Conservation (phyloP, 2,113 vertebrate species). For the Hylia prasina region DNA sequence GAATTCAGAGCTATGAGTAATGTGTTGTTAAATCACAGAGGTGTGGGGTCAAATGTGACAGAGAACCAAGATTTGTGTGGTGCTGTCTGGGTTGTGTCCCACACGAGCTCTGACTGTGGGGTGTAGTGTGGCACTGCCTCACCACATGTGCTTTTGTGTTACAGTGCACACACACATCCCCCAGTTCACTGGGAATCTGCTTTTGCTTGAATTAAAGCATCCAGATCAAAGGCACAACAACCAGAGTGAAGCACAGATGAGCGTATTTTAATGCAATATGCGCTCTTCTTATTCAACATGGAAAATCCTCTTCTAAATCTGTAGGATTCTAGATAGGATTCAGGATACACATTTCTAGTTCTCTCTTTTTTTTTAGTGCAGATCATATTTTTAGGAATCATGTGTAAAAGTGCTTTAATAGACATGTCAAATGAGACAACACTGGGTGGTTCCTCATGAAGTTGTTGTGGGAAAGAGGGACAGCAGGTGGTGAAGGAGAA, state of each 20-base stretch:
- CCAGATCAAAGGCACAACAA: background rate
- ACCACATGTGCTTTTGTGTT: background rate
- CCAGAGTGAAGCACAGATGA: background rate
- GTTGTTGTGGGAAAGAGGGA: too few species aligned
- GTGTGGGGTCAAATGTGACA: background rate
- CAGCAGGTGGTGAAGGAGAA: rapidly evolving
- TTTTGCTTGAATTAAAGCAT: background rate
- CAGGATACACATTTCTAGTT: background rate
- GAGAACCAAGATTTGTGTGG: rapidly evolving
- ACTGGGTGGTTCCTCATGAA: background rate
- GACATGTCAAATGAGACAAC: background rate
- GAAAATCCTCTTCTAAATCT: background rate
- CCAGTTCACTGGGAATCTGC: background rate
- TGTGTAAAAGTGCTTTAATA: background rate
- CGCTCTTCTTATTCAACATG: background rate
- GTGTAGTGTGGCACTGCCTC: background rate
- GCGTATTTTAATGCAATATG: rapidly evolving
- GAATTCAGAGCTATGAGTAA: background rate
- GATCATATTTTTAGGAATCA: background rate
- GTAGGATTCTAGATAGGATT: background rate
- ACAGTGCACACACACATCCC: rapidly evolving
- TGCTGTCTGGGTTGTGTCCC: background rate
- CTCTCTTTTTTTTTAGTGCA: background rate
- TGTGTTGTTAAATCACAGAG: background rate
- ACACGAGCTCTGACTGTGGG: background rate